These are phyloP conservation scores for Pomatorhinus ruficollis DNA, from an alignment of 2,113 vertebrate species.

Conservation along the genomic window DNA sequence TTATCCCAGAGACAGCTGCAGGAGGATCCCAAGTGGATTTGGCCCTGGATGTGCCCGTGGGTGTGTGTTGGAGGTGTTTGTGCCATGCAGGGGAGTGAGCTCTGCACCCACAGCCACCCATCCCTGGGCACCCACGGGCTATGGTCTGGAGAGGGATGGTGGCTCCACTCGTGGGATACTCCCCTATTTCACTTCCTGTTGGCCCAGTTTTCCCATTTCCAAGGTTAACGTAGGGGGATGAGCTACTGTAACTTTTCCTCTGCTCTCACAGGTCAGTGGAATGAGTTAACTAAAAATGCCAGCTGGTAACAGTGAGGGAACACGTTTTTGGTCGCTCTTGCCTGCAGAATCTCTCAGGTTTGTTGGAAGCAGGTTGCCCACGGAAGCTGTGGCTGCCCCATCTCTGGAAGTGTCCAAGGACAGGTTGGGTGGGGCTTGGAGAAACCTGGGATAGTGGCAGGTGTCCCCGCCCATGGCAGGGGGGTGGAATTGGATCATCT, in stretches of 20 bases:
- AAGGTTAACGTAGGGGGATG: not conserved
- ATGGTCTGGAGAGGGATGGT: accelerated
- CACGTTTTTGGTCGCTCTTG: accelerated
- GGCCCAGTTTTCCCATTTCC: not conserved
- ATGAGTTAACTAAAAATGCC: not conserved
- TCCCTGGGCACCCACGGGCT: accelerated
- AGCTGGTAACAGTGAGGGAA: not conserved
- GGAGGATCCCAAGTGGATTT: accelerated
- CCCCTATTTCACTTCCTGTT: accelerated
- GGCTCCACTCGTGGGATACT: accelerated
- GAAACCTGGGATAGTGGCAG: accelerated
- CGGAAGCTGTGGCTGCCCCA: accelerated
- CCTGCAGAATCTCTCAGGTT: not conserved
- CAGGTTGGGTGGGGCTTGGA: not conserved
- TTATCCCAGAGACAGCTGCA: accelerated
- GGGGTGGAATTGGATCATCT: not conserved
- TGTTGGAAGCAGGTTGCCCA: not conserved
- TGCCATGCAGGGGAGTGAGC: accelerated
- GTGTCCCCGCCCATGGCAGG: not conserved
- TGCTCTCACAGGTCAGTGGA: not conserved
- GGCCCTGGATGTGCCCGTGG: accelerated
- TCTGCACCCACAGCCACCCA: accelerated
- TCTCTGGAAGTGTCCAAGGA: not conserved
- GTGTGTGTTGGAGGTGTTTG: accelerated
- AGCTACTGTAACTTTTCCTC: accelerated